Conservation (phyloP, 2,113 vertebrate species). For the Cromileptes altivelis region DNA sequence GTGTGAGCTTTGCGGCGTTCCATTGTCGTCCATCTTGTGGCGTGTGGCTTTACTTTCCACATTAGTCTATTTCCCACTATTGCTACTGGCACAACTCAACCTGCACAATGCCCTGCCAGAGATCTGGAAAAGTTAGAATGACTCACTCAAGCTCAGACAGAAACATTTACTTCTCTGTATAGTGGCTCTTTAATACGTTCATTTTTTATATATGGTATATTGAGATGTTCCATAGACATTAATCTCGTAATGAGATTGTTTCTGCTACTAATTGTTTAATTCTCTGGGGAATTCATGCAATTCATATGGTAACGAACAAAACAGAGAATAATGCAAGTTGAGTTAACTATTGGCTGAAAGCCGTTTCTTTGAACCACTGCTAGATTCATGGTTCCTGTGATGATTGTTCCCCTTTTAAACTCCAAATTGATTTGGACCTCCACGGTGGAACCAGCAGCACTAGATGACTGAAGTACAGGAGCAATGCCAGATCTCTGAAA, state of each 20-base stretch:
- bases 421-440: slow-evolving; percentile 34
- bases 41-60: slow-evolving; percentile 85
- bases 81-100: slow-evolving; percentile 80
- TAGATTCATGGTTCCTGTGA: slow-evolving; percentile 55
- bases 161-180: slow-evolving; percentile 75
- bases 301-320: slow-evolving; percentile 6
- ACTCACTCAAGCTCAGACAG: slow-evolving; percentile 81
- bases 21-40: slow-evolving; percentile 80
- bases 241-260: slow-evolving; percentile 33
- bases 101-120: slow-evolving; percentile 73
- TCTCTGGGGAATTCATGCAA: slow-evolving; percentile 23
- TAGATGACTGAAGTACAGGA: slow-evolving; percentile 3
- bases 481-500: slow-evolving; percentile 20
- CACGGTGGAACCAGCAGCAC: slow-evolving; percentile 8
- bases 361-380: slow-evolving; percentile 29
- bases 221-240: slow-evolving; percentile 60
- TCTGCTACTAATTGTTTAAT: slow-evolving; percentile 25
- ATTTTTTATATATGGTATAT: slow-evolving; percentile 53
- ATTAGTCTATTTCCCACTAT: slow-evolving; percentile 82
- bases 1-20: slow-evolving; percentile 73
- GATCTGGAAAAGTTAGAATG: slow-evolving; percentile 87
- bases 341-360: slow-evolving; percentile 25
- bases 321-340: slow-evolving; percentile 5
- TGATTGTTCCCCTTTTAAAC: slow-evolving; percentile 10
- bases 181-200: slow-evolving; percentile 51